Evolutionary conservation across 2,113 vertebrate genomes (phyloP).

Genomic region (Caracal caracal): DNA sequence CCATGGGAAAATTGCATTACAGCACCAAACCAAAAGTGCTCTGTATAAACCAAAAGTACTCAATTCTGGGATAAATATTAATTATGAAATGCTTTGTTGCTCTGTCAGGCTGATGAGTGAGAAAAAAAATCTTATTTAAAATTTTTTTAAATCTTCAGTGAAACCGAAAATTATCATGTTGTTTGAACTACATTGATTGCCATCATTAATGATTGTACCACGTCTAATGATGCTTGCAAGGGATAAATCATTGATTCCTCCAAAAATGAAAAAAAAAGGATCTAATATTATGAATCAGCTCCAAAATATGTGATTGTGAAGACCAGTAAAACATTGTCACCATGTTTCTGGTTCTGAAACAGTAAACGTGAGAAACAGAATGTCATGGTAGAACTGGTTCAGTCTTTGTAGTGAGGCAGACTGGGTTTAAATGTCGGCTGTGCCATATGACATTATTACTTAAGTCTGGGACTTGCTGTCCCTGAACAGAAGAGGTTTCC

Average conservation of each 20-base stretch:
- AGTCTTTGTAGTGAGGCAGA: neutral
- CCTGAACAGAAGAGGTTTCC: neutral
- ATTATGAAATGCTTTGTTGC: neutral
- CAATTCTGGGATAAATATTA: neutral
- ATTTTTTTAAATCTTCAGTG: neutral
- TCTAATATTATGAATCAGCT: neutral
- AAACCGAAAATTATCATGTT: slow-evolving; percentile 2
- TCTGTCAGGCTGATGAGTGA: neutral
- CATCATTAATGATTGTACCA: neutral
- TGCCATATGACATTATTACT: neutral
- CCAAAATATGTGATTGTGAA: neutral
- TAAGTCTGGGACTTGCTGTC: neutral
- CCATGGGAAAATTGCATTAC: neutral
- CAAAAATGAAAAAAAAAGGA: neutral
- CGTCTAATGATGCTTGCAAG: neutral
- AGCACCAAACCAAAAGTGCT: neutral
- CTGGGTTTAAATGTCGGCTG: neutral
- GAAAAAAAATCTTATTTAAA: slow-evolving; percentile 7
- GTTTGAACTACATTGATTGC: slow-evolving; percentile 45
- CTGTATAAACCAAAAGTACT: neutral
- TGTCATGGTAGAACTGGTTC: neutral
- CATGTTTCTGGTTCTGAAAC: neutral
- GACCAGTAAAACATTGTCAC: neutral
- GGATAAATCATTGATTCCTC: neutral
- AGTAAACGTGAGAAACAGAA: neutral